phyloP scores from a whole-genome alignment of 2,888 invertebrate species.

The Labia minor region DNA sequence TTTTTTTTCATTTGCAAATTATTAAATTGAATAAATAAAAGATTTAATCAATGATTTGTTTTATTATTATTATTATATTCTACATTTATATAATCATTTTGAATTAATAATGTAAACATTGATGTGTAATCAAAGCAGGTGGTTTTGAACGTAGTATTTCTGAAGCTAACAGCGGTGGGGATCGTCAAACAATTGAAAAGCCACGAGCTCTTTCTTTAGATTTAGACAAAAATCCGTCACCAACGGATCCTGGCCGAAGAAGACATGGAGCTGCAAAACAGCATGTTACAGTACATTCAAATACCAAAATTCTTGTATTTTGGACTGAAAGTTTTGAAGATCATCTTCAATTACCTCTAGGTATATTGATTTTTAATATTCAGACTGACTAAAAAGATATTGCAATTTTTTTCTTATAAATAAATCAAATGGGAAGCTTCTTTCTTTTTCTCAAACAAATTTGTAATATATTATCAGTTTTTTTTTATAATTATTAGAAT shows the following conservation, averaged over 20 bases:
- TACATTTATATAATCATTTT: too few relatives aligned
- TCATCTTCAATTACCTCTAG: constrained; percentile 73
- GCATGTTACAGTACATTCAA: constrained; percentile 45
- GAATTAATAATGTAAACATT: too few relatives aligned
- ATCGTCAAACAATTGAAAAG: constrained; percentile 41
- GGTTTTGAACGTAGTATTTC: constrained; percentile 23
- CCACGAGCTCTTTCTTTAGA: constrained; percentile 59
- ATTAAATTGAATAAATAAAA: too few relatives aligned
- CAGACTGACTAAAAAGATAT: constrained; percentile 29
- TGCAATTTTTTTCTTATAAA: neutral
- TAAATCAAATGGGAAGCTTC: neutral
- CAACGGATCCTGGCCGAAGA: constrained; percentile 38
- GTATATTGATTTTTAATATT: constrained; percentile 44
- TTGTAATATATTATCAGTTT: too few relatives aligned
- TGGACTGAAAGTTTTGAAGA: constrained; percentile 97
- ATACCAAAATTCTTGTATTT: constrained; percentile 76
- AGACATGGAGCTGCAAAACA: constrained; percentile 45
- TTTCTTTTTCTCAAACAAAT: too few relatives aligned
- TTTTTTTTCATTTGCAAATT: too few relatives aligned
- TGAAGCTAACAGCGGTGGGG: constrained; percentile 17
- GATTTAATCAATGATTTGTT: too few relatives aligned
- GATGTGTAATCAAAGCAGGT: neutral
- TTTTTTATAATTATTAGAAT: too few relatives aligned
- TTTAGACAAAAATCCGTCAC: constrained; percentile 49
- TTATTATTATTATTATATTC: too few relatives aligned